These are phyloP conservation scores for Atrina japonica DNA, from an alignment of 2,888 invertebrate species.

Conservation along the genomic window DNA sequence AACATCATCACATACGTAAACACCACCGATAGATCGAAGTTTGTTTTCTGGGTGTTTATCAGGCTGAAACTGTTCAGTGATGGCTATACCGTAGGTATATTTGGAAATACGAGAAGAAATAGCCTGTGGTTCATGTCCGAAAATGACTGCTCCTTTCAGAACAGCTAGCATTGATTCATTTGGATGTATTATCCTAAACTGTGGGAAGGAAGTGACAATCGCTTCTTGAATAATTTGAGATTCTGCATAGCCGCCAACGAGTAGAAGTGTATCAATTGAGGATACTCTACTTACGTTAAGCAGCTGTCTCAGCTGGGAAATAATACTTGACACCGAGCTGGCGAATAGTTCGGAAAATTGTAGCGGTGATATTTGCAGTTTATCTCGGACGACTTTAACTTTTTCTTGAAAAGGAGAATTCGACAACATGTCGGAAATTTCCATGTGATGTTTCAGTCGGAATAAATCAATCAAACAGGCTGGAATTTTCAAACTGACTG, in stretches of 20 bases:
- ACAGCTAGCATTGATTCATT: constrained; percentile 29
- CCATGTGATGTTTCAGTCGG: not conserved
- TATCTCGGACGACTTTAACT: constrained; percentile 34
- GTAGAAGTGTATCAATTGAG: constrained; percentile 15
- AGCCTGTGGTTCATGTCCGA: constrained; percentile 33
- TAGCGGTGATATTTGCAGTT: constrained; percentile 28
- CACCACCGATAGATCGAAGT: constrained; percentile 2
- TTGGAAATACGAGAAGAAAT: constrained; percentile 37
- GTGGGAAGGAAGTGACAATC: constrained; percentile 23
- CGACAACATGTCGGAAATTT: constrained; percentile 17
- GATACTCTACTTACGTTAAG: constrained; percentile 3
- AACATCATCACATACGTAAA: constrained; percentile 30
- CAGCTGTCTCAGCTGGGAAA: constrained; percentile 28
- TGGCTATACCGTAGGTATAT: constrained; percentile 39
- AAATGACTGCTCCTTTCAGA: constrained; percentile 41
- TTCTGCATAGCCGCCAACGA: constrained; percentile 40
- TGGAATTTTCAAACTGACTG: constrained; percentile 31
- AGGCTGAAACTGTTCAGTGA: constrained; percentile 13
- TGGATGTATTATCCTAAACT: constrained; percentile 32
- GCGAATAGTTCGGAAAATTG: constrained; percentile 26
- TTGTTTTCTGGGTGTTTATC: constrained; percentile 19
- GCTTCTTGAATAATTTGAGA: constrained; percentile 24
- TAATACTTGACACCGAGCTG: constrained; percentile 28
- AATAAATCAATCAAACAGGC: constrained; percentile 27
- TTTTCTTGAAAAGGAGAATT: not conserved